These are phyloP conservation scores for Ganaspis sp. DNA, from an alignment of 1,140 invertebrate species.

Conservation along the genomic window DNA sequence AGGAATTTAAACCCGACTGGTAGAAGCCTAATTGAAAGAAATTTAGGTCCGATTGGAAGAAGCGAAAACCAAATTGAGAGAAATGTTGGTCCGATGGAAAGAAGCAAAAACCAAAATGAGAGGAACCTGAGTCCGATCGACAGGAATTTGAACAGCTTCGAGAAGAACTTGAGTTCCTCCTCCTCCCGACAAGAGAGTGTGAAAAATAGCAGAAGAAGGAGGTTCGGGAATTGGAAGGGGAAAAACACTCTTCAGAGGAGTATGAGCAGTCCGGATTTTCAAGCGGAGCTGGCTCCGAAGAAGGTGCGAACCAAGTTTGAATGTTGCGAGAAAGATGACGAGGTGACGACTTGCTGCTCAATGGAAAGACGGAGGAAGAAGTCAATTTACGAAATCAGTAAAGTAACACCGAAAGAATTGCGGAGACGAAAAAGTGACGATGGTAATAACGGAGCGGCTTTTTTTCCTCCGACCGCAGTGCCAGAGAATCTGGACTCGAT, in stretches of 20 bases:
- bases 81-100: too few species aligned
- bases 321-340: conserved; percentile 42
- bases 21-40: too few species aligned
- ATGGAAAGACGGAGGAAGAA: conserved; percentile 35
- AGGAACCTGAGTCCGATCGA: too few species aligned
- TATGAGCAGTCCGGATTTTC: conserved; percentile 82
- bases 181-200: too few species aligned
- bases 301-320: conserved; percentile 76
- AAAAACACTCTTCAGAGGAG: conserved; percentile 75
- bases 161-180: too few species aligned
- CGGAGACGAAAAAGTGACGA: conserved; percentile 7
- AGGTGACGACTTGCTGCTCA: conserved; percentile 1
- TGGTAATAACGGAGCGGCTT: background rate
- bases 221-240: conserved; percentile 51
- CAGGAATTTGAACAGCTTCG: too few species aligned
- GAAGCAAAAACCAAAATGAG: too few species aligned
- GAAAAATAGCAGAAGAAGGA: conserved; percentile 39
- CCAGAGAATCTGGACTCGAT: background rate
- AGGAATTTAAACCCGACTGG: too few species aligned
- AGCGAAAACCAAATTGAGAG: too few species aligned
- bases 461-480: too few species aligned
- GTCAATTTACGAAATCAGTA: background rate
- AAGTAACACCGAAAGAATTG: background rate
- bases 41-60: too few species aligned
- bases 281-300: conserved; percentile 81